These are phyloP conservation scores for Leucoraja ocellata DNA, from an alignment of 2,797 vertebrate species.

Conservation along the genomic window DNA sequence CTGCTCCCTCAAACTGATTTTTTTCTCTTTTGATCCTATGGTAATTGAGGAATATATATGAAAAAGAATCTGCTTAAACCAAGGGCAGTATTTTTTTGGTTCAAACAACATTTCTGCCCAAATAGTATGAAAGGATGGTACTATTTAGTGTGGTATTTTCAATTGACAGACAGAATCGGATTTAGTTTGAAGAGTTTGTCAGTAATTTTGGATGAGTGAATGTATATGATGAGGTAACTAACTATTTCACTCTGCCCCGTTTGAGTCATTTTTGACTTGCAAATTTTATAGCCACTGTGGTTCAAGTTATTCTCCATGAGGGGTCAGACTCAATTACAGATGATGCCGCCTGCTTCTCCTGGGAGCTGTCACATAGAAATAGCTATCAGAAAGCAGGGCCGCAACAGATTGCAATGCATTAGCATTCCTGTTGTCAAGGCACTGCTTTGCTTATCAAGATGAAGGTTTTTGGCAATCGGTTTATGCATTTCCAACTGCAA, in stretches of 20 bases:
- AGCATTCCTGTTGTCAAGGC: not conserved
- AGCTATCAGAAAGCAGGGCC: not conserved
- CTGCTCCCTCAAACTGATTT: not conserved
- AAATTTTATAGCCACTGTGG: not conserved
- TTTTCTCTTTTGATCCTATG: not conserved
- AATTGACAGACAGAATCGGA: constrained; percentile 1
- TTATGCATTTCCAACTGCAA: not conserved
- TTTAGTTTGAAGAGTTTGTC: constrained; percentile 17
- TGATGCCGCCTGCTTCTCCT: not conserved
- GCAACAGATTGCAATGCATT: not conserved
- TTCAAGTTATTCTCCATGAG: not conserved
- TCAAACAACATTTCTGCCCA: not conserved
- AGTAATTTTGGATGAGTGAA: constrained; percentile 13
- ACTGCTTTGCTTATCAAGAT: not conserved
- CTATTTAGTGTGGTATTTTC: not conserved
- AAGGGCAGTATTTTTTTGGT: not conserved
- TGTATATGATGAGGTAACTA: constrained; percentile 21
- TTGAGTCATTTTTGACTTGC: not conserved
- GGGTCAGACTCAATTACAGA: constrained; percentile 7
- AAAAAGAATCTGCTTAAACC: not conserved
- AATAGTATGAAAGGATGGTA: not conserved
- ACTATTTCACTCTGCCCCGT: not conserved
- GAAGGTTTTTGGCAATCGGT: not conserved
- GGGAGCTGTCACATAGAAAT: constrained; percentile 23
- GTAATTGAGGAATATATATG: not conserved